Base-by-base conservation (phyloP, 2,888 invertebrate genomes). In the Nemoura dubitans region DNA sequence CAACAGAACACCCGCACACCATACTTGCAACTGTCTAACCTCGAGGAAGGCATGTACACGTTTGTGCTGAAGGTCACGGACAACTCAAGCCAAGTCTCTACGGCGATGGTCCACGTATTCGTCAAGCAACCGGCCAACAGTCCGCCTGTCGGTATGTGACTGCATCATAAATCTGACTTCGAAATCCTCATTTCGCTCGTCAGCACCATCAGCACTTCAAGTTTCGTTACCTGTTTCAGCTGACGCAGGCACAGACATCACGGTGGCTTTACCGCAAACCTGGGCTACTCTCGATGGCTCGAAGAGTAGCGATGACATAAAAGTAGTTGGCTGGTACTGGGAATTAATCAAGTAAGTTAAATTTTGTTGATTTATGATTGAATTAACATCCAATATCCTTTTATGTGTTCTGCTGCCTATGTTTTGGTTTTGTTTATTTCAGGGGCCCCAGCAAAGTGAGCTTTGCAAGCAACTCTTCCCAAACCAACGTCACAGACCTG, bases 41-140 rank as follows among this genome's bases (percentile, higher is more conserved):
- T 98, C 83, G 97, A 98, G 90, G 97, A 97, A 90, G 98, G 98
- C 81, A 96, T 98, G 92, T 99, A 98, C 91, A 97, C 97, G 0
- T 98, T 98, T 92, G 96, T 96, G 6, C 92, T 98, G 81, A 97
- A 97, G 92, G 98, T 98, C 42, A 98, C 97, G 0, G 98, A 99
- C 90, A 96, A 96, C 86, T 96, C 97, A 0, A 96, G 96, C 2
- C 98, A 98, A 92, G 95, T 95, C 0, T 97, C 97, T 59, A 95
- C 95, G 0, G 97, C 98, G 0, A 96, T 96, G 88, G 97, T 98
- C 0, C 97, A 97, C 90, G 98, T 98, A 0, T 98, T 98, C 91
- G 98, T 98, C 0, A 98, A 98, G 91, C 96, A 96, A 0, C 96
- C 97, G 0, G 96, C 96, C 0, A 97, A 97, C 91, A 95, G 96